phyloP scores from a whole-genome alignment of 2,797 vertebrate species.

The Darevskia mixta region DNA sequence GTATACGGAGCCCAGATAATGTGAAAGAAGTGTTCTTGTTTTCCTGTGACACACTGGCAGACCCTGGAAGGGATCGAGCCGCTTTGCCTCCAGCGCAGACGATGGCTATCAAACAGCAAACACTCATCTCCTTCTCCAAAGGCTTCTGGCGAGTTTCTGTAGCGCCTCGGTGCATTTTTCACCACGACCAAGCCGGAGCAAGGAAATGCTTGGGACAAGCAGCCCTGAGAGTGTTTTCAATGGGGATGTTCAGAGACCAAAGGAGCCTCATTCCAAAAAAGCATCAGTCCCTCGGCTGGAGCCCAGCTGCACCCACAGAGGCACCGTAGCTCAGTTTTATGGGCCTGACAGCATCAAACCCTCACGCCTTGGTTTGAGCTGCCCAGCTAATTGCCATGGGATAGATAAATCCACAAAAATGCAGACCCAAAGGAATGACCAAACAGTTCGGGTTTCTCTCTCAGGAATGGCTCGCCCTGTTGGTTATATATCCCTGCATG shows the following conservation, averaged over 20 bases:
- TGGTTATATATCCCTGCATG: background rate
- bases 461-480: background rate
- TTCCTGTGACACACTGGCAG: background rate
- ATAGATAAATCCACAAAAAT: background rate
- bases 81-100: background rate
- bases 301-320: background rate
- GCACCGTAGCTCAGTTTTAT: background rate
- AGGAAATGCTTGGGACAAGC: background rate
- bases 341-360: background rate
- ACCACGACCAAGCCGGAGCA: background rate
- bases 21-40: background rate
- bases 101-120: slow-evolving; percentile 11
- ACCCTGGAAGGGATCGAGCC: no score
- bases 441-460: background rate
- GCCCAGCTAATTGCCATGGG: background rate
- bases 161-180: background rate
- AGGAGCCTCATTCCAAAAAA: background rate
- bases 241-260: background rate
- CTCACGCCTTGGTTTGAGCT: background rate
- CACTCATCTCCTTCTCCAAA: slow-evolving; percentile 8
- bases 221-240: background rate
- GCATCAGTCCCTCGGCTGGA: background rate
- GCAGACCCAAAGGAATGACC: background rate
- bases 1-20: background rate
- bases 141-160: background rate